Evolutionary conservation across 2,888 invertebrate genomes (phyloP), one percentile per base, ranked within the genome.

Genomic region (Drosophila percnosoma): DNA sequence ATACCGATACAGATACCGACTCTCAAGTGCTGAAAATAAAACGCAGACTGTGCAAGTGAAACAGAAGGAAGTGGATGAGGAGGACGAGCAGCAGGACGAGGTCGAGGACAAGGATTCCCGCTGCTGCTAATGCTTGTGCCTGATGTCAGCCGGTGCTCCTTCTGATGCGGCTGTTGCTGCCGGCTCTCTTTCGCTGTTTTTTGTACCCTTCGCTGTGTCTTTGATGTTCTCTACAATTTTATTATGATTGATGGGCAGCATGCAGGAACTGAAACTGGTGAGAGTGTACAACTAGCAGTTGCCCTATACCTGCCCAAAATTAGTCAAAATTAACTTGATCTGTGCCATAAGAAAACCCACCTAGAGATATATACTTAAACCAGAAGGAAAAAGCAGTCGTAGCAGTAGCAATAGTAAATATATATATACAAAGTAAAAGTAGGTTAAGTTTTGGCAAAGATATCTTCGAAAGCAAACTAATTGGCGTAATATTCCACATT

Each of bases 241-340:
- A 83, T 73, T 82, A 82, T 91, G 89, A 89, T 89, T 91, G 90
- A 89, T 91, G 90, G 68, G 57, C 80, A 58, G 29, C 55, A 58
- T 24, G 54, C 40, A 52, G 13, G 55, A 38, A 53, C 21, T 40
- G 49, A 40, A 62, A 60, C 48, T 31, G 34, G n/a, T 8, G 11
- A 4, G n/a, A 27, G 18, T 24, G 2, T 0, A 36, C 27, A 55
- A n/a, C 38, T 8, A 38, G 38, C 55, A 55, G 38, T 38, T 55
- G 27, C 55, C n/a, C 38, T 55, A 5, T 13, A n/a, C 18, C n/a
- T 51, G 18, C 18, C 6, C 29, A 27, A 7, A 15, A 15, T 45
- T 21, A 21, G 21, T 15, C 7, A 4, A 45, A 21, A 2, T 21
- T 8, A 15, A 7, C 2, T 21, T 21, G 7, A 13, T 45, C 3